Conservation (phyloP, 2,888 invertebrate species). For the Phortica okadai region DNA sequence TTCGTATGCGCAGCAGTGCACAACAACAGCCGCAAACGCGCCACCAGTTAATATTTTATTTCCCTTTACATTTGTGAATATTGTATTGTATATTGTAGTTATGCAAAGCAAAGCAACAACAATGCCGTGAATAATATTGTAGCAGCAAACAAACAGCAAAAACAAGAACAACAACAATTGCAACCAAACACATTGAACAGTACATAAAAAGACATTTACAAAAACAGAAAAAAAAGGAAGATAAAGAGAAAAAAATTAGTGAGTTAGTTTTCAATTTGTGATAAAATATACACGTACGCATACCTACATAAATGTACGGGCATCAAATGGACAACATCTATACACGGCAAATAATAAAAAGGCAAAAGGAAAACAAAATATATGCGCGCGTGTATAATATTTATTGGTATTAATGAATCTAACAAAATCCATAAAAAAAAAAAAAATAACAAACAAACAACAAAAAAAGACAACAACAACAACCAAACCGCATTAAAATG, state of each 20-base stretch:
- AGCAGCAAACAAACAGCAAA: not conserved
- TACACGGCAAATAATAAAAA: not conserved
- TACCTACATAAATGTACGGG: not conserved
- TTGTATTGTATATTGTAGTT: not conserved
- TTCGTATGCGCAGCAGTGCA: not conserved
- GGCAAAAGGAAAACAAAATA: not conserved
- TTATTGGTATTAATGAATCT: too few species aligned
- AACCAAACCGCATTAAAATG: not conserved
- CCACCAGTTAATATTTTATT: not conserved
- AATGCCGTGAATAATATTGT: not conserved
- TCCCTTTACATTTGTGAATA: not conserved
- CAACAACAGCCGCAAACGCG: not conserved
- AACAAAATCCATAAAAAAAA: not conserved
- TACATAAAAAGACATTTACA: not conserved
- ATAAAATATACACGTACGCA: not conserved
- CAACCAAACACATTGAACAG: not conserved
- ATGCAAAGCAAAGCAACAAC: not conserved
- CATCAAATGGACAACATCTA: not conserved
- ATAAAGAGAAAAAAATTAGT: not conserved
- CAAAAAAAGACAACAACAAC: not conserved
- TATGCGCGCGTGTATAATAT: too few species aligned
- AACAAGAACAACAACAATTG: not conserved
- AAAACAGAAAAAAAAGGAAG: not conserved
- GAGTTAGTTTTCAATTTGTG: not conserved
- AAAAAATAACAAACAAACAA: not conserved